These are phyloP conservation scores for Pheosia tremula DNA, from an alignment of 2,888 invertebrate species.

Conservation along the genomic window DNA sequence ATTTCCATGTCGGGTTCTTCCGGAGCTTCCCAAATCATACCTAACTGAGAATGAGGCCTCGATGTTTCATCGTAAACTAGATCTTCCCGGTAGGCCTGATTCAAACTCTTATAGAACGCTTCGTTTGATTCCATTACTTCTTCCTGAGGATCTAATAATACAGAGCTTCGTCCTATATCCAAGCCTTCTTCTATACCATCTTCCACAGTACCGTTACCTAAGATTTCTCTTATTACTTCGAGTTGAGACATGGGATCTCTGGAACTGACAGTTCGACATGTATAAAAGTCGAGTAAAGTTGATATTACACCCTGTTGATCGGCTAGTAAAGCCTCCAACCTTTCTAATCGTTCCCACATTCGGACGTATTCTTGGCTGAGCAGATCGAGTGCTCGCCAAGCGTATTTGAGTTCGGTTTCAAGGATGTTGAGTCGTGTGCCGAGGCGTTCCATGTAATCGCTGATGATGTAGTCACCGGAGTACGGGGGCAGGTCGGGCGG, in stretches of 20 bases:
- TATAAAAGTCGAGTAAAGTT: slow-evolving; percentile 92
- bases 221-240: slow-evolving; percentile 87
- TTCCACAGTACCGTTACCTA: slow-evolving; percentile 87
- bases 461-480: slow-evolving; percentile 91
- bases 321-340: slow-evolving; percentile 92
- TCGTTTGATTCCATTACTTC: slow-evolving; percentile 90
- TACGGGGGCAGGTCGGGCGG: slow-evolving; percentile 81
- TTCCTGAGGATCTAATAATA: slow-evolving; percentile 71
- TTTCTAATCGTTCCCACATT: slow-evolving; percentile 96
- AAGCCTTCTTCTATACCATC: slow-evolving; percentile 88
- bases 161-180: slow-evolving; percentile 78
- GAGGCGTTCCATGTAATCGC: slow-evolving; percentile 95
- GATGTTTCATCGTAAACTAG: slow-evolving; percentile 86
- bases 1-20: slow-evolving; percentile 88
- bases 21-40: slow-evolving; percentile 94
- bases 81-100: slow-evolving; percentile 94
- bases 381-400: slow-evolving; percentile 95
- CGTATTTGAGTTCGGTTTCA: slow-evolving; percentile 95
- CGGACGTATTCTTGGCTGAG: slow-evolving; percentile 96
- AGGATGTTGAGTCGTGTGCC: slow-evolving; percentile 94
- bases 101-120: slow-evolving; percentile 94
- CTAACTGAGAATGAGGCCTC: slow-evolving; percentile 89
- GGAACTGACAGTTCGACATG: slow-evolving; percentile 78
- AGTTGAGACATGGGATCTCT: slow-evolving; percentile 82
- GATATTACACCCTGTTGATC: slow-evolving; percentile 96